phyloP scores from a whole-genome alignment of 2,113 vertebrate species.

The Caranx ignobilis region DNA sequence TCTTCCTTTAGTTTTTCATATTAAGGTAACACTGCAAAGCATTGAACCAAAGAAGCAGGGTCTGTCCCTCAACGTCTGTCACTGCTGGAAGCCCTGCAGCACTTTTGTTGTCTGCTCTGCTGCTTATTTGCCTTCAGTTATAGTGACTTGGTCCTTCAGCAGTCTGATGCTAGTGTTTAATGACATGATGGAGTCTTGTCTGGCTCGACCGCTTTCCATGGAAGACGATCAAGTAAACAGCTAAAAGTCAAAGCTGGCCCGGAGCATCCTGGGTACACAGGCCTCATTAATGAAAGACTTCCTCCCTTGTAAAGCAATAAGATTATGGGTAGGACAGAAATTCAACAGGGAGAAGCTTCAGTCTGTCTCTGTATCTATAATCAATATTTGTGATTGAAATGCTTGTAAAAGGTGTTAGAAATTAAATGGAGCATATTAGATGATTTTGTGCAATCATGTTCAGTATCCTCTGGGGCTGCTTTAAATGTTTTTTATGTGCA shows the following conservation, averaged over 20 bases:
- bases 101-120: not conserved
- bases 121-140: constrained; percentile 38
- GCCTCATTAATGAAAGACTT: constrained; percentile 54
- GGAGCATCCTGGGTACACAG: constrained; percentile 48
- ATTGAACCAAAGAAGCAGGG: not conserved
- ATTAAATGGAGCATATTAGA: not conserved
- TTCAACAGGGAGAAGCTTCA: constrained; percentile 10
- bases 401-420: not conserved
- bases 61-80: not conserved
- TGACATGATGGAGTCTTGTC: constrained; percentile 56
- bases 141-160: constrained; percentile 31
- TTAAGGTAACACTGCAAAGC: constrained; percentile 5
- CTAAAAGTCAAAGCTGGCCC: constrained; percentile 67
- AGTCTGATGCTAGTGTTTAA: constrained; percentile 44
- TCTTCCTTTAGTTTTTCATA: constrained; percentile 6
- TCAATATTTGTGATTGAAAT: constrained; percentile 29
- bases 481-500: not conserved
- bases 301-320: constrained; percentile 37
- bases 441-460: not conserved
- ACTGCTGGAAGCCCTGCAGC: constrained; percentile 5
- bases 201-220: constrained; percentile 41
- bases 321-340: constrained; percentile 17
- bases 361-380: constrained; percentile 13
- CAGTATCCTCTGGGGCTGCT: not conserved
- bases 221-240: constrained; percentile 60